These are phyloP conservation scores for Sebastes umbrosus DNA, from an alignment of 2,797 vertebrate species.

Conservation along the genomic window DNA sequence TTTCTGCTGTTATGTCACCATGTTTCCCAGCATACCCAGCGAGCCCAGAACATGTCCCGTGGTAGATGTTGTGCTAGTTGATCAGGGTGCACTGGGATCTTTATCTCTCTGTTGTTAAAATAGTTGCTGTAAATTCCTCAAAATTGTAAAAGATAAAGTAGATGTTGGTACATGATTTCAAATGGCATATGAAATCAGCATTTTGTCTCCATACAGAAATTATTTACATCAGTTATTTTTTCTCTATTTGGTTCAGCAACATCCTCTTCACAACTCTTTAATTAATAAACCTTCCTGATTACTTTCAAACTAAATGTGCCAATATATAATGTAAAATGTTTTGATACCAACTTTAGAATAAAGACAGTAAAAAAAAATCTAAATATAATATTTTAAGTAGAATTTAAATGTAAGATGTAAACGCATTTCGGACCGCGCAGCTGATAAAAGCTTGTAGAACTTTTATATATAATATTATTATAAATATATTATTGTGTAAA, in stretches of 20 bases:
- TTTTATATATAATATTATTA: neutral
- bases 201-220: neutral
- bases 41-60: neutral
- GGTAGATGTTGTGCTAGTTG: neutral
- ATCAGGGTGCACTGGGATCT: neutral
- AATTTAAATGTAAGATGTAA: neutral
- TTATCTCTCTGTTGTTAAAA: neutral
- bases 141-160: too few species aligned
- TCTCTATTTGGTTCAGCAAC: neutral
- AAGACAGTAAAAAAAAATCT: neutral
- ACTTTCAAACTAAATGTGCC: slow-evolving; percentile 53
- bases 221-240: neutral
- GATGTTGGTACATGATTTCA: neutral
- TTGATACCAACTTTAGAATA: slow-evolving; percentile 7
- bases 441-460: neutral
- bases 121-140: neutral
- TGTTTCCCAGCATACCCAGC: neutral
- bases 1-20: neutral
- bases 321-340: slow-evolving; percentile 30
- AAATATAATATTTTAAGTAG: neutral
- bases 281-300: neutral
- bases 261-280: neutral
- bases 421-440: neutral
- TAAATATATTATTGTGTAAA: neutral
- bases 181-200: neutral